Conservation (phyloP, 2,113 vertebrate genomes). For the Oplegnathus fasciatus region DNA sequence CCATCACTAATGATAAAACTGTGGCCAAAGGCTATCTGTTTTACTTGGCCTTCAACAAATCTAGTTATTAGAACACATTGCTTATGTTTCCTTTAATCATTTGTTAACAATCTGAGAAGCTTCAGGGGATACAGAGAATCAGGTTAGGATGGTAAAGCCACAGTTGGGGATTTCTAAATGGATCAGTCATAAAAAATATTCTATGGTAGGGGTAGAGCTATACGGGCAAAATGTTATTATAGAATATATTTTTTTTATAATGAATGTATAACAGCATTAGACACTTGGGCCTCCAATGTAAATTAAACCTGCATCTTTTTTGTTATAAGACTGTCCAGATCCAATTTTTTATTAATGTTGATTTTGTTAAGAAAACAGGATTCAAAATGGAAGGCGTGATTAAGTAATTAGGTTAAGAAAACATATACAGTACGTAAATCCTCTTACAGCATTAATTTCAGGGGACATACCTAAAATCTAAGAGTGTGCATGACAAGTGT, state of each 20-base stretch:
- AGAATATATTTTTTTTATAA: conserved; percentile 28
- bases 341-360: not conserved
- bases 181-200: conserved; percentile 43
- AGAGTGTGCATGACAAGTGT: not conserved
- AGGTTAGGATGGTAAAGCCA: conserved; percentile 85
- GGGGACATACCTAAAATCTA: not conserved
- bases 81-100: conserved; percentile 84
- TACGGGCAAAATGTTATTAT: conserved; percentile 32
- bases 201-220: not conserved
- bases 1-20: conserved; percentile 50
- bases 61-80: conserved; percentile 66
- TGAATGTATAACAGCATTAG: conserved; percentile 14
- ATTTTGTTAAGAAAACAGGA: conserved; percentile 5
- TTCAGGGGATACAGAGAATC: conserved; percentile 85
- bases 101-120: conserved; percentile 84
- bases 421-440: not conserved
- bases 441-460: not conserved
- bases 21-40: conserved; percentile 65
- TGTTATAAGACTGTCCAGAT: not conserved
- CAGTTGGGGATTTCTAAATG: conserved; percentile 42
- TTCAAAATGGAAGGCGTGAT: not conserved
- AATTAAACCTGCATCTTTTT: conserved; percentile 17
- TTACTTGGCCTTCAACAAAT: conserved; percentile 63
- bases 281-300: conserved; percentile 19
- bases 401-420: conserved; percentile 1